These are phyloP conservation scores for Xenotilapia flavipinnis DNA, from an alignment of 2,113 vertebrate genomes.

Conservation along the genomic window DNA sequence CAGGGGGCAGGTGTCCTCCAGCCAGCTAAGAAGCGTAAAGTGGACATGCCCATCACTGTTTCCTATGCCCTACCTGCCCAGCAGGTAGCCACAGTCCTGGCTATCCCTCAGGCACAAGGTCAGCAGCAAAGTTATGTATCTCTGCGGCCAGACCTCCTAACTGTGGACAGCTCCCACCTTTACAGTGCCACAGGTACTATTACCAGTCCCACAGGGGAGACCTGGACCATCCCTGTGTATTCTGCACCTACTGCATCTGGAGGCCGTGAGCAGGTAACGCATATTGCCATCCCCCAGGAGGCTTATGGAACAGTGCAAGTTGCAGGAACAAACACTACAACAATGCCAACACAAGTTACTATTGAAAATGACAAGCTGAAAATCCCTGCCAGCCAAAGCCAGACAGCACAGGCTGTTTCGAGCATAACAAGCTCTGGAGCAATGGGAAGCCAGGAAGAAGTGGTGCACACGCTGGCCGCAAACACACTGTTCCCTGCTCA, in stretches of 20 bases:
- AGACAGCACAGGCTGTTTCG: constrained; percentile 64
- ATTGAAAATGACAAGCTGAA: constrained; percentile 82
- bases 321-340: constrained; percentile 66
- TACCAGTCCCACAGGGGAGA: constrained; percentile 97
- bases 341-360: constrained; percentile 67
- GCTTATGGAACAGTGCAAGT: constrained; percentile 95
- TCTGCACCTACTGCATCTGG: constrained; percentile 80
- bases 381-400: constrained; percentile 47
- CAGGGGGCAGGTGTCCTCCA: constrained; percentile 91
- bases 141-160: constrained; percentile 94
- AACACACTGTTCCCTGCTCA: constrained; percentile 88
- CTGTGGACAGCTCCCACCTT: constrained; percentile 97
- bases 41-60: constrained; percentile 98
- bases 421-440: constrained; percentile 70
- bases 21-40: constrained; percentile 97
- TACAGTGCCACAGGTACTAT: constrained; percentile 98
- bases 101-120: constrained; percentile 88
- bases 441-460: constrained; percentile 86
- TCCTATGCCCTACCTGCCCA: constrained; percentile 97
- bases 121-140: constrained; percentile 98
- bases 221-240: constrained; percentile 99
- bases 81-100: constrained; percentile 94
- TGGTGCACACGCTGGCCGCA: constrained; percentile 85
- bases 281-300: constrained; percentile 98
- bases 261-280: constrained; percentile 87